Base-by-base conservation (phyloP, 37 sponge, comb jelly and placozoan genomes). In the Theonella swinhoei region DNA sequence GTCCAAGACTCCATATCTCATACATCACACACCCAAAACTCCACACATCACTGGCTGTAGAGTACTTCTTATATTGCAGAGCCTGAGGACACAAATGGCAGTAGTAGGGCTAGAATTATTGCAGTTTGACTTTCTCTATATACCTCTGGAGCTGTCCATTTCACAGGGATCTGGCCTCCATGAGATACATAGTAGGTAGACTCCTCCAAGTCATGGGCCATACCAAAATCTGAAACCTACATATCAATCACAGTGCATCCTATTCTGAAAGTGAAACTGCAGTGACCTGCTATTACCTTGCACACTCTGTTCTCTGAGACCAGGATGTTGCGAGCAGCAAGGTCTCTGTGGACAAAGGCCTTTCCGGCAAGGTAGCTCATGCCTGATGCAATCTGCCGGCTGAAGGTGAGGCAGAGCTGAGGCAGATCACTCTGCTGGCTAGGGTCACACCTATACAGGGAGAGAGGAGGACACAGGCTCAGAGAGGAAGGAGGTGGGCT, bases 61-160 rank as follows among this genome's bases (percentile, higher is more conserved):
- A 71, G 39, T 71, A 71, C 39, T 71, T 71, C 72, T 71, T 71
- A 36, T 38, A 71, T 4, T 71, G 41, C 19, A 71, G 39, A 25
- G 72, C 72, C 72, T 71, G 29, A 5, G 34, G 54, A 47, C 14
- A 17, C 54, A 47, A 47, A 7, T 47, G 54, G 54, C n/a, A n/a
- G n/a, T n/a, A n/a, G n/a, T n/a, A n/a, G n/a, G n/a, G n/a, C n/a
- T n/a, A 47, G 54, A 47, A 47, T 17, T 47, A 47, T 47, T 47
- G 11, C 54, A n/a, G n/a, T n/a, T n/a, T n/a, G n/a, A n/a, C n/a
- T n/a, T n/a, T n/a, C 7, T 47, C 14, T 47, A 47, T 47, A 17
- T 47, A 89, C 89, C 84, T 89, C 89, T 26, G 89, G 89, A 59
- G 89, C 89, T 72, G 89, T 89, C 89, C 89, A 89, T 78, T 89